These are phyloP conservation scores for Trogon surrucura DNA, from an alignment of 2,113 vertebrate species.

Conservation along the genomic window DNA sequence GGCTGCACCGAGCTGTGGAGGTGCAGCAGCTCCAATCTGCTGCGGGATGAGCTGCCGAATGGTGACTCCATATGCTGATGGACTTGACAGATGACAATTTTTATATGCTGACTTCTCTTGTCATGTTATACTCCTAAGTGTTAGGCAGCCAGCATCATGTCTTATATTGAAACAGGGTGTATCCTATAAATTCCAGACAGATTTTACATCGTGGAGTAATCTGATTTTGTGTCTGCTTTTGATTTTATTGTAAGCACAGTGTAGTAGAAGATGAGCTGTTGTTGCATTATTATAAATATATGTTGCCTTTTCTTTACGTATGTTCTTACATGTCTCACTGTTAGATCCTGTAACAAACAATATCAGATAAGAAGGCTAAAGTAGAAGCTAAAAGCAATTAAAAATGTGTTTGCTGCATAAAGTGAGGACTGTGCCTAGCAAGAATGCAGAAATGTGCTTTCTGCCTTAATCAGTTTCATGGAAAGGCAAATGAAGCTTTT, in stretches of 20 bases:
- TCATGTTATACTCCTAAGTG: background rate
- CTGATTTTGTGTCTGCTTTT: background rate
- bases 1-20: background rate
- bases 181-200: background rate
- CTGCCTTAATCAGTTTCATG: background rate
- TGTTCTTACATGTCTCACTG: background rate
- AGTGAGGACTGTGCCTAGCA: background rate
- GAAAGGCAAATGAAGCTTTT: background rate
- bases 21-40: background rate
- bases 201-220: background rate
- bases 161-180: background rate
- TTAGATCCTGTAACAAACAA: background rate
- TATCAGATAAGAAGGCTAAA: background rate
- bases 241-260: background rate
- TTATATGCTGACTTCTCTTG: background rate
- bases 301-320: background rate
- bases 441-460: background rate
- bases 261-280: background rate
- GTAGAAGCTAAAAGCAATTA: slow-evolving; percentile 8
- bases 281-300: background rate
- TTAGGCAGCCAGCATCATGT: background rate
- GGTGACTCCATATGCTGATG: background rate
- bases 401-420: slow-evolving; percentile 21
- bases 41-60: background rate
- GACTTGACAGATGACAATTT: background rate